Base-by-base conservation (phyloP, 2,888 invertebrate genomes). In the Sesia apiformis region DNA sequence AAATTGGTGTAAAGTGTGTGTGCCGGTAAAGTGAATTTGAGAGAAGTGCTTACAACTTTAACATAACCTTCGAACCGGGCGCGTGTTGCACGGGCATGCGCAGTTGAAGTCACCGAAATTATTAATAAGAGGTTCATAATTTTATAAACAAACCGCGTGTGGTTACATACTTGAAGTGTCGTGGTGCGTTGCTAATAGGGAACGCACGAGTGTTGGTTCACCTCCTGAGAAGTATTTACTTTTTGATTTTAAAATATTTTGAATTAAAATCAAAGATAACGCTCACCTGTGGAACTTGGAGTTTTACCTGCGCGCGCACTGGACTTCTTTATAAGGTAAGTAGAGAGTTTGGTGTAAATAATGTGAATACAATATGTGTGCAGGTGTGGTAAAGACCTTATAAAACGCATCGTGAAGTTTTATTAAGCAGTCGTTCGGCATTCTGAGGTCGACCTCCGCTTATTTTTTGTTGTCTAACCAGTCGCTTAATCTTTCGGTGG, bases 231-330 rank as follows among this genome's bases (percentile, higher is more conserved):
- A 50, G 52, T 40, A 23, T 8, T 38, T 8, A 3, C 4, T 49
- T 50, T 6, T 4, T 51, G 38, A 5, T 39, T 52, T 55, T 23
- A 41, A 50, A 46, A 60, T 55, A 58, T 70, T 76, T 74, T 67
- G 63, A 76, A 74, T 39, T 74, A 59, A 67, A 81, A 72, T 74
- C 65, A 64, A 74, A 73, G 72, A 69, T 77, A 83, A 79, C 81
- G 81, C 81, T 81, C 86, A 86, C 88, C 87, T 87, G 86, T 88
- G 81, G 86, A 81, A 87, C 82, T 85, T 78, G 71, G 78, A 78
- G 79, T 79, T 79, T 74, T 77, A 81, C 78, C 85, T 89, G 88
- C 88, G 88, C 89, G 88, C 88, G 88, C 88, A 89, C 72, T 67
- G 71, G 68, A 78, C 69, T 78, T 83, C 76, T 80, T 75, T 76